A percentile compares a stretch with the other conserved stretches of the same genome.
phyloP scores from a whole-genome alignment of 2,113 vertebrate genomes.

The Pantherophis guttatus region DNA sequence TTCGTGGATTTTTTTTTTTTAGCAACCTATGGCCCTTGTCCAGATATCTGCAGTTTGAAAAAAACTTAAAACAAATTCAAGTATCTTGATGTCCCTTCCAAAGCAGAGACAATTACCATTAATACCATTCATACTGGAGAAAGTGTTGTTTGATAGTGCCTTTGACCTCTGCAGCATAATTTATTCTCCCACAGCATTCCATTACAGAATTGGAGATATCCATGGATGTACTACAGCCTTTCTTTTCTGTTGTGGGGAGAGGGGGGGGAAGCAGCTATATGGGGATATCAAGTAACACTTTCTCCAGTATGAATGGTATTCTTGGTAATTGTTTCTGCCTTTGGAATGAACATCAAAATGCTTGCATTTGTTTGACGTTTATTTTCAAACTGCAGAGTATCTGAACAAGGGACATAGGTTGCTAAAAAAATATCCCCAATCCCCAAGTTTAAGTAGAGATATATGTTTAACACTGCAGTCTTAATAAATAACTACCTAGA shows the following conservation, averaged over 20 bases:
- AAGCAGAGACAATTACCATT: neutral
- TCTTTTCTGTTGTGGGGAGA: neutral
- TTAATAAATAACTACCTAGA: neutral
- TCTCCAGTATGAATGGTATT: neutral
- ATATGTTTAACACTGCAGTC: neutral
- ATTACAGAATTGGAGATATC: constrained; percentile 25
- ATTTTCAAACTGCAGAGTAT: neutral
- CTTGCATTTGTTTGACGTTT: neutral
- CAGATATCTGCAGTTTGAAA: neutral
- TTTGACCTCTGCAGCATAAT: neutral
- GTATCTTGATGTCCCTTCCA: neutral
- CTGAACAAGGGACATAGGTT: neutral
- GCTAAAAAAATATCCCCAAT: neutral
- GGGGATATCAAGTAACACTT: neutral
- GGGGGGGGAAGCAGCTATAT: neutral
- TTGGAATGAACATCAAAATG: neutral
- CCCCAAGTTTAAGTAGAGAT: neutral
- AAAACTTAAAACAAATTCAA: neutral
- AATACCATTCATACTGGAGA: neutral
- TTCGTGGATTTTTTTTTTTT: neutral
- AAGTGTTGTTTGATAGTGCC: neutral
- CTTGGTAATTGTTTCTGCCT: neutral
- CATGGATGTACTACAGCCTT: neutral
- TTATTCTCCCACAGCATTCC: neutral
- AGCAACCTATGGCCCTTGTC: neutral